These are phyloP conservation scores for Narcine bancroftii DNA, from an alignment of 2,113 vertebrate genomes.

Conservation along the genomic window DNA sequence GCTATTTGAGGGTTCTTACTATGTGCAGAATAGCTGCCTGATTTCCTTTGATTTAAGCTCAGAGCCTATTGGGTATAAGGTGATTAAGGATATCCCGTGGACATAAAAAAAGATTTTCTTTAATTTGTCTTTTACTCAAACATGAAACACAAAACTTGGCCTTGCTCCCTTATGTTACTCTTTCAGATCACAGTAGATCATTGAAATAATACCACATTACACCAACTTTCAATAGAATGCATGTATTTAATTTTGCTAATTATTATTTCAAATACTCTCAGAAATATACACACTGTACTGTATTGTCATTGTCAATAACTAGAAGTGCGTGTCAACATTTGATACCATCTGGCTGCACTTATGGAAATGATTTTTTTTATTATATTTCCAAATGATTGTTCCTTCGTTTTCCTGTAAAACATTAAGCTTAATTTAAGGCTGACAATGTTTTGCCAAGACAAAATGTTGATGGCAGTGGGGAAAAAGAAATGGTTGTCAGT, in stretches of 20 bases:
- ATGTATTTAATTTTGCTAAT: not conserved
- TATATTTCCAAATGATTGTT: not conserved
- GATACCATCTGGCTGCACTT: not conserved
- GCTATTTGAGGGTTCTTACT: not conserved
- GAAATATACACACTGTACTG: not conserved
- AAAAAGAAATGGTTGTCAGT: not conserved
- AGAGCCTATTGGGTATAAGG: not conserved
- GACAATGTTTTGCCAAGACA: not conserved
- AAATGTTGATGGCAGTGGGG: not conserved
- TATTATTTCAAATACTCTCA: not conserved
- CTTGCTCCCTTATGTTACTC: not conserved
- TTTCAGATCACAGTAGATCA: not conserved
- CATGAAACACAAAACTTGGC: not conserved
- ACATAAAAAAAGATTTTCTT: not conserved
- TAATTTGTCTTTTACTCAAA: not conserved
- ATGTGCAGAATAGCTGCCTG: not conserved
- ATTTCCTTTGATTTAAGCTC: not conserved
- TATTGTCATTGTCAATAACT: not conserved
- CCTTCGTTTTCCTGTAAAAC: slow-evolving; percentile 2
- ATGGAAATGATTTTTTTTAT: not conserved
- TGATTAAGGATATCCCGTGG: not conserved
- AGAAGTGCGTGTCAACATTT: not conserved
- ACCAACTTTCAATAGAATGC: not conserved
- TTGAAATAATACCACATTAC: not conserved
- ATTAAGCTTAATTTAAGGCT: slow-evolving; percentile 26